Percentiles rank a stretch among this genome's conserved stretches.
phyloP scores from a whole-genome alignment of 2,888 invertebrate genomes.

The Apeira syringaria region DNA sequence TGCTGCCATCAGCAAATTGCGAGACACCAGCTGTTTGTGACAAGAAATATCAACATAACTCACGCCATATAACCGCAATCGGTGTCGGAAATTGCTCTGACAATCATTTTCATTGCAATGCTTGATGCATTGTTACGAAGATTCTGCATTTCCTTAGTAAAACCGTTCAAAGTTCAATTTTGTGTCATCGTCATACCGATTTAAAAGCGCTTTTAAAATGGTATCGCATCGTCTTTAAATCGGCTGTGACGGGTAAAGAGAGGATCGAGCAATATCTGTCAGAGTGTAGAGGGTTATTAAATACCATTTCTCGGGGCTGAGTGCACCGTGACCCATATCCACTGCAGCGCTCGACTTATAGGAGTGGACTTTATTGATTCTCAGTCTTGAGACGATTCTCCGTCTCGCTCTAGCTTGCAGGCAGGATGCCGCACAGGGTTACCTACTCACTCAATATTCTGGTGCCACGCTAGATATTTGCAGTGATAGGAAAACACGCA shows the following conservation, averaged over 20 bases:
- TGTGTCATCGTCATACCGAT: constrained; percentile 42
- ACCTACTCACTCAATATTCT: constrained; percentile 80
- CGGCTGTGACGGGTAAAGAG: constrained; percentile 38
- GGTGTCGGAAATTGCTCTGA: constrained; percentile 56
- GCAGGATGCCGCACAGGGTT: constrained; percentile 46
- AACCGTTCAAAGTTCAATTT: constrained; percentile 34
- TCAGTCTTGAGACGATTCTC: constrained; percentile 80
- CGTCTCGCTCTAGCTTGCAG: constrained; percentile 59
- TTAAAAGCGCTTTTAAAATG: constrained; percentile 48
- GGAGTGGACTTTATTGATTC: constrained; percentile 84
- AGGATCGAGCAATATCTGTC: constrained; percentile 69
- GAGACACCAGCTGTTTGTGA: constrained; percentile 75
- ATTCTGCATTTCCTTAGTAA: no score
- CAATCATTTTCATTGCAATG: constrained; percentile 49
- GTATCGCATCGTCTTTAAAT: constrained; percentile 43
- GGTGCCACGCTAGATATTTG: constrained; percentile 63
- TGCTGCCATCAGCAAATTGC: constrained; percentile 81
- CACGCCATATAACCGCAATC: constrained; percentile 64
- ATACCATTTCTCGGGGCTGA: constrained; percentile 66
- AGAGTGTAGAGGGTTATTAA: constrained; percentile 69
- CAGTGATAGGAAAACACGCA: constrained; percentile 65
- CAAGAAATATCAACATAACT: constrained; percentile 75
- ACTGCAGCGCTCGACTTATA: constrained; percentile 77
- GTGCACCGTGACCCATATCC: constrained; percentile 81
- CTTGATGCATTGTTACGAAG: constrained; percentile 32